Conservation (phyloP, 2,888 invertebrate species). For the Tetranychus piercei region DNA sequence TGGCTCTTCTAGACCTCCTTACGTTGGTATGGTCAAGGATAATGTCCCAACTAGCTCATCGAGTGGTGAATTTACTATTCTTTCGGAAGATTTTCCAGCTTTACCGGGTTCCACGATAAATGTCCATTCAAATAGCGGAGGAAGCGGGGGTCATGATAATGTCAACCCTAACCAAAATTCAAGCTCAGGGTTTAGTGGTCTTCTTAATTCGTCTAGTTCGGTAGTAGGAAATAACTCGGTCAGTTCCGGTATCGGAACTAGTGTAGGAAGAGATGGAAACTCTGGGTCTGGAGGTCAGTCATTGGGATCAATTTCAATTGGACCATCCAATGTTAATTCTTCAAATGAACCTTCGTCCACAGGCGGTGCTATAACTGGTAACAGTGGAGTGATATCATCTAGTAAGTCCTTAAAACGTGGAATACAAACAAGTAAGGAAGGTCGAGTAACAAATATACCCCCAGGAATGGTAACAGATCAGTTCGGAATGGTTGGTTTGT, state of each 20-base stretch:
- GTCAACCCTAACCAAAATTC: conserved; percentile 2
- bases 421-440: conserved; percentile 86
- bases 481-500: conserved; percentile 93
- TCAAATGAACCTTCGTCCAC: neutral
- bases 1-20: conserved; percentile 16
- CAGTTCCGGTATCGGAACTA: neutral
- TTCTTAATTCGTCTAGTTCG: neutral
- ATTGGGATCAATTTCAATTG: neutral
- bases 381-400: conserved; percentile 9
- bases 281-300: neutral
- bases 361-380: neutral
- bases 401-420: conserved; percentile 39
- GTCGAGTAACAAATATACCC: conserved; percentile 94
- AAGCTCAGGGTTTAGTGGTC: neutral
- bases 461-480: conserved; percentile 97
- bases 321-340: conserved; percentile 1
- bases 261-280: neutral
- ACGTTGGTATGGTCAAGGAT: conserved; percentile 23
- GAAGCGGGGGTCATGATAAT: conserved; percentile 4
- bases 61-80: conserved; percentile 81
- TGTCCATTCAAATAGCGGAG: neutral
- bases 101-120: conserved; percentile 51
- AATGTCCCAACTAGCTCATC: conserved; percentile 17
- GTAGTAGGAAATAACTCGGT: conserved; percentile 3
- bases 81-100: conserved; percentile 97